Evolutionary conservation across 2,113 vertebrate species (phyloP).

Genomic region (Passerina amoena): DNA sequence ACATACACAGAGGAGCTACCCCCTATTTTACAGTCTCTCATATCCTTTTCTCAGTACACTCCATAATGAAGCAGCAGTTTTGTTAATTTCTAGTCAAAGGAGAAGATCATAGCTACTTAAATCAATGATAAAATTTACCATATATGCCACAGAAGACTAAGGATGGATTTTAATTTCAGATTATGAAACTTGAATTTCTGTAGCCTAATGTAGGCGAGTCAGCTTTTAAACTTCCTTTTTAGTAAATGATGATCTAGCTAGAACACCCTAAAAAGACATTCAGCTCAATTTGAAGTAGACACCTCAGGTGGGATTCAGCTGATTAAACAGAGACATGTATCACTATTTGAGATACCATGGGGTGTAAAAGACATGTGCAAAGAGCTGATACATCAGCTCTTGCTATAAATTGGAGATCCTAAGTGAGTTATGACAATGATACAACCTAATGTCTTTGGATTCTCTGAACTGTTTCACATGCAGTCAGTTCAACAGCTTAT

Average conservation of each 20-base stretch:
- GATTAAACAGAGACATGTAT: background rate
- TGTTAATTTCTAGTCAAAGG: background rate
- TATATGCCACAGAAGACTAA: background rate
- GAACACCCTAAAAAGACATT: background rate
- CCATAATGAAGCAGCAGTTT: background rate
- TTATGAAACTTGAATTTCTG: background rate
- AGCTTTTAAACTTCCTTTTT: background rate
- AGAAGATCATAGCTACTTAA: background rate
- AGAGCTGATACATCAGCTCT: background rate
- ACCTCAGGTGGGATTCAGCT: background rate
- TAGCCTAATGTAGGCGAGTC: background rate
- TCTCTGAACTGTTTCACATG: background rate
- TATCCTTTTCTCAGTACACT: background rate
- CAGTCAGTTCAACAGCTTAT: background rate
- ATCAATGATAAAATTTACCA: background rate
- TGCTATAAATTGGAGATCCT: background rate
- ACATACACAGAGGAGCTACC: background rate
- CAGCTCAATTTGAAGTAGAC: background rate
- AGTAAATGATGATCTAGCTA: background rate
- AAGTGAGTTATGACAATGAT: background rate
- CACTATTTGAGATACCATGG: background rate
- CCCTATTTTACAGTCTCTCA: background rate
- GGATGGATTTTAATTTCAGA: background rate
- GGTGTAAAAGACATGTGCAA: background rate
- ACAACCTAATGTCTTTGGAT: background rate